phyloP scores from a whole-genome alignment of 2,113 vertebrate species.

The Alouatta palliata region DNA sequence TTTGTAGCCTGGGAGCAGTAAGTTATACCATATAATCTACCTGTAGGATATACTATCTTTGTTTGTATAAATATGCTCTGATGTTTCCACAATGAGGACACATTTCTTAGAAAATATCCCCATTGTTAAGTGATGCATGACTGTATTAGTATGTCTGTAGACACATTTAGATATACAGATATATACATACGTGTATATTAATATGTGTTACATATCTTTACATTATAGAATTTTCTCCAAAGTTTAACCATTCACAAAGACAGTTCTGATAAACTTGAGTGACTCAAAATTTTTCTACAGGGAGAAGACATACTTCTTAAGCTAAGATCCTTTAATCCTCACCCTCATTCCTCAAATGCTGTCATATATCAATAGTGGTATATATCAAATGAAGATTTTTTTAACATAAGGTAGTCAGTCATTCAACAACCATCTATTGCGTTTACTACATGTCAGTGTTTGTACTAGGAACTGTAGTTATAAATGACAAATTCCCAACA shows the following conservation, averaged over 20 bases:
- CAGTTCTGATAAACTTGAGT: not conserved
- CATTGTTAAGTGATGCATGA: not conserved
- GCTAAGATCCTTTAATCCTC: not conserved
- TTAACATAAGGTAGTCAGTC: not conserved
- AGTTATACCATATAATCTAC: not conserved
- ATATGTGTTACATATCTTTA: not conserved
- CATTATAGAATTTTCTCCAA: not conserved
- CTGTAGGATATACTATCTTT: not conserved
- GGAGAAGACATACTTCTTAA: not conserved
- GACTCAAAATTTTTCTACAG: not conserved
- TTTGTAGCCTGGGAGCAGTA: not conserved
- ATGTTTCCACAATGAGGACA: not conserved
- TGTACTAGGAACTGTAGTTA: not conserved
- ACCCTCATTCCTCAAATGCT: not conserved
- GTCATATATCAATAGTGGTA: not conserved
- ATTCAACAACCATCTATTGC: not conserved
- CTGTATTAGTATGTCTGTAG: not conserved
- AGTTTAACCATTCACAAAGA: not conserved
- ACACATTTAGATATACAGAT: not conserved
- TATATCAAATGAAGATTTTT: not conserved
- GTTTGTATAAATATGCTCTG: not conserved
- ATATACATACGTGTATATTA: not conserved
- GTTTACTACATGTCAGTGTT: not conserved
- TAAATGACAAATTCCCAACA: not conserved
- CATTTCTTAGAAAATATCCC: not conserved